These are phyloP conservation scores for Grapholita molesta DNA, from an alignment of 1,140 invertebrate species.

Conservation along the genomic window DNA sequence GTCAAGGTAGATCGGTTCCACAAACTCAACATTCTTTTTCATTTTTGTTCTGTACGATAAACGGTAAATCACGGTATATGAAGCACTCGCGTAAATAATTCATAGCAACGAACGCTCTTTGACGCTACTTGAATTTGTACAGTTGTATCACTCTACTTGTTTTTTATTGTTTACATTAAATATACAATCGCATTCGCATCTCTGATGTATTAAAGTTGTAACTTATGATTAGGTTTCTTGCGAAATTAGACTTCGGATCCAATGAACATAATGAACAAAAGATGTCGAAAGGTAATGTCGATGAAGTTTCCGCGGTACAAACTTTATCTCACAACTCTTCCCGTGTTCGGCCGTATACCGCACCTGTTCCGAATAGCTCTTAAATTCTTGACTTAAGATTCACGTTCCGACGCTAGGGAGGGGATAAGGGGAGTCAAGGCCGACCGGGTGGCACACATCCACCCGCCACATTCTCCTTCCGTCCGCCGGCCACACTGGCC, in stretches of 20 bases:
- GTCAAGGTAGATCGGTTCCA: constrained; percentile 13
- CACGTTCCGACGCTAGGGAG: constrained; percentile 24
- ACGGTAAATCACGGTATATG: not conserved
- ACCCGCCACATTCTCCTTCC: constrained; percentile 68
- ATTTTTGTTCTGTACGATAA: not conserved
- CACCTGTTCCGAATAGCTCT: not conserved
- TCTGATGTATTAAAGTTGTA: no score
- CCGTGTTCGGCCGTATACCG: not conserved
- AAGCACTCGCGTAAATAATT: not conserved
- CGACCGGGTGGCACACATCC: constrained; percentile 61
- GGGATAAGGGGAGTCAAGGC: constrained; percentile 64
- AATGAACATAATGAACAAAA: not conserved
- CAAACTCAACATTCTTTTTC: not conserved
- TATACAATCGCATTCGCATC: no score
- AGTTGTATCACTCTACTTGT: not conserved
- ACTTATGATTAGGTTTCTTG: not conserved
- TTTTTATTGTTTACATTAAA: no score
- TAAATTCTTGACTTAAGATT: not conserved
- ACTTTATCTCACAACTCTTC: not conserved
- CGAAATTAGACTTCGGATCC: not conserved
- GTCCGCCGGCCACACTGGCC: constrained; percentile 39
- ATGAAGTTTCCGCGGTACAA: no score
- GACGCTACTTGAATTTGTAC: not conserved
- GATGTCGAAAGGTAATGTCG: no score
- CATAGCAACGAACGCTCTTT: not conserved